Evolutionary conservation across 2,888 invertebrate genomes (phyloP), one percentile per base, ranked within the genome.

Genomic region (Exocentrus adspersus): DNA sequence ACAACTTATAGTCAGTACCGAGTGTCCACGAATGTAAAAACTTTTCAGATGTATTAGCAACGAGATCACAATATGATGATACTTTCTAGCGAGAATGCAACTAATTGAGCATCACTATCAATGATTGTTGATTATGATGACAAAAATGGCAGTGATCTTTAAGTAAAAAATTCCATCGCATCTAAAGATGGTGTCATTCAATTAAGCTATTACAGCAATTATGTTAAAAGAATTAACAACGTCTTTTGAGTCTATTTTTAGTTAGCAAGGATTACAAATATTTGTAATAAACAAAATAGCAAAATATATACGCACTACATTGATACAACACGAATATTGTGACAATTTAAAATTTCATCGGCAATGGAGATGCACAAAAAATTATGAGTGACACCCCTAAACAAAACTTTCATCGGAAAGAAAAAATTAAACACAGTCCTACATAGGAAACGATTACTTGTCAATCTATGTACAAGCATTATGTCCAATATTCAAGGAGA

Each of bases 71-170:
- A 59, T 52, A 51, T 20, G 43, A 41, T 60, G 51, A 60, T 57
- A 45, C n/a, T 37, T 19, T 43, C 45, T 57, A 65, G 41, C 53
- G 20, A 30, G 41, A 58, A 59, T 53, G 45, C 24, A 50, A 42
- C 43, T 58, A 67, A 67, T 77, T 77, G 76, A 77, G 76, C 77
- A 75, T 74, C 74, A 75, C 73, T 69, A 68, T 68, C 67, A 70
- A 72, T 75, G 73, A 76, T 74, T 72, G 69, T 72, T 72, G 65
- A 70, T 66, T 75, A 75, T 75, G 77, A 76, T 72, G 62, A 70
- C 48, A 67, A 73, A 77, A 76, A 75, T 79, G 79, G 79, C 79
- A 79, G 79, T 79, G 79, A 78, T 73, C 68, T 75, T 77, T 76
- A 73, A 75, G 73, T 75, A 61, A 60, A 56, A 57, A 43, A 57